Base-by-base conservation (phyloP, 2,888 invertebrate species). In the Isoperla grammatica region DNA sequence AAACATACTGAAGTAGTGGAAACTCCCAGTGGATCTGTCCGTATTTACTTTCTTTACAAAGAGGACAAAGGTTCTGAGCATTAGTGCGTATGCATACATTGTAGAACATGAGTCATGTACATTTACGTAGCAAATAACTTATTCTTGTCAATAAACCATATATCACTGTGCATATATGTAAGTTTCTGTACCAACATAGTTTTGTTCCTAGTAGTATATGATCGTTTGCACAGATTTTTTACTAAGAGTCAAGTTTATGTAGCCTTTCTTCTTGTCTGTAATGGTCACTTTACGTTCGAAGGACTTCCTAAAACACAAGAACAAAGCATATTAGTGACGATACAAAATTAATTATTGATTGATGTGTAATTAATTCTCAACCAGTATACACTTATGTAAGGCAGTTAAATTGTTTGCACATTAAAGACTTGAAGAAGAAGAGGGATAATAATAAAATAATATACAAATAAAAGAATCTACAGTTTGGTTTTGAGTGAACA, bases 11-110 rank as follows among this genome's bases (percentile, higher is more conserved):
- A 96, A 79, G 76, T 81, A 50, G 92, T 95, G 2, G 70, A 78
- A 59, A 91, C 90, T 12, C 70, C 80, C 5, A 80, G 81, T 68
- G 90, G 90, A 23, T 76, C 80, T 61, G 86, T 96, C 1, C 81
- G 80, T 57, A 90, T 97, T 71, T 93, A 90, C 75, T 97, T 97
- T 74, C 78, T 95, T 49, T 82, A 93, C 69, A 83, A 88, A 64
- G 96, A 97, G 79, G 86, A 95, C 69, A 91, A 90, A 76, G 90
- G 90, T 57, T 85, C 92, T 5, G 70, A 71, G 20, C 81, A 82
- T 75, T 88, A 71, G 76, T 43, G 22, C 19, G 29, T 1, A 37
- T 37, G n/a, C 37, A 35, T 46, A 11, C 22, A 48, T n/a, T n/a
- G 20, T 6, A 48, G 20, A 23, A 48, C 6, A 23, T 22, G 8